Conservation (phyloP, 2,113 vertebrate genomes). For the Verasper variegatus region DNA sequence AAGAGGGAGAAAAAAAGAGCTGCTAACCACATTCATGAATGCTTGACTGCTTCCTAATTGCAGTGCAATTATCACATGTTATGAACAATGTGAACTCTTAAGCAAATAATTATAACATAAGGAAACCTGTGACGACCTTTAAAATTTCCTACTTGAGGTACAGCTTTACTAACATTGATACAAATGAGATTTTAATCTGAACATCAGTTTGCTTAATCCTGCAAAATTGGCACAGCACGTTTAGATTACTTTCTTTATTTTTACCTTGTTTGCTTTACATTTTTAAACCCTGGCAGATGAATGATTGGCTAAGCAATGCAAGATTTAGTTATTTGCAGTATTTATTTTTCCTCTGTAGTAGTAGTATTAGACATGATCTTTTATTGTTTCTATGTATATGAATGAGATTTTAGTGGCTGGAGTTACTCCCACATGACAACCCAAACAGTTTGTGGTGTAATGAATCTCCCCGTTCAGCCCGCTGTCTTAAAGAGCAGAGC, state of each 20-base stretch:
- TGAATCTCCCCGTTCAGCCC: constrained; percentile 54
- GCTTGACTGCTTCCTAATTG: constrained; percentile 81
- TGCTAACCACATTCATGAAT: constrained; percentile 79
- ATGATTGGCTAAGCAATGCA: constrained; percentile 6
- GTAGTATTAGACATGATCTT: constrained; percentile 16
- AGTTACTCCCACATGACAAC: constrained; percentile 52
- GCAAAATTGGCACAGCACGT: constrained; percentile 70
- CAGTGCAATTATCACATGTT: constrained; percentile 82
- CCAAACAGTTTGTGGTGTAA: constrained; percentile 51
- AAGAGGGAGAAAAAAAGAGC: constrained; percentile 56
- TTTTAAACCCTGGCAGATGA: constrained; percentile 18
- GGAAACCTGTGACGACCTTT: constrained; percentile 82
- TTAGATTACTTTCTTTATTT: constrained; percentile 40
- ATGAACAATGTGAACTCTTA: constrained; percentile 83
- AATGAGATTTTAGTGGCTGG: constrained; percentile 38
- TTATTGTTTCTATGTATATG: constrained; percentile 36
- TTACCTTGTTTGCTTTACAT: constrained; percentile 25
- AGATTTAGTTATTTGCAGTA: constrained; percentile 2
- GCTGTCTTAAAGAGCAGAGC: constrained; percentile 48
- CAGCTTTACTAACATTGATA: constrained; percentile 67
- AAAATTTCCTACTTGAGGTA: constrained; percentile 71
- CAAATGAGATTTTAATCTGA: constrained; percentile 78
- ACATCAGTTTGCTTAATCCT: constrained; percentile 73
- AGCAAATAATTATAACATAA: constrained; percentile 84
- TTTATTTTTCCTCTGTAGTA: constrained; percentile 21